Evolutionary conservation across 2,113 vertebrate species (phyloP), one percentile per base, ranked within the genome.

Genomic region (Pycnonotus jocosus): DNA sequence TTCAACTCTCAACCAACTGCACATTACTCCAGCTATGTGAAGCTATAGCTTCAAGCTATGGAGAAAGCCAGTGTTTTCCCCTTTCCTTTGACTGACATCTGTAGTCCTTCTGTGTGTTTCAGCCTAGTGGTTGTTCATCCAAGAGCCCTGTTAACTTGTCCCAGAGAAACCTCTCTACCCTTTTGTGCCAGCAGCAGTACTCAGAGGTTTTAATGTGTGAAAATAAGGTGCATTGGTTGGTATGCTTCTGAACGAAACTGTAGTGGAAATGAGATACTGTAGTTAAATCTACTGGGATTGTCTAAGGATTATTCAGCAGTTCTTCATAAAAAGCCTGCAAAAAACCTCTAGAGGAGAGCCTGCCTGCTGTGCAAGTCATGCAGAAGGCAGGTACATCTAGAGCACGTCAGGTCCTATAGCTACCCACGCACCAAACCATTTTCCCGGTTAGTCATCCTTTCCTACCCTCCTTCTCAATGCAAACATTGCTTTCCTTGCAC

Each of bases 401-500:
- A 5, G 10, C 64, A 47, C 11, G 0, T 37, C 61, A 0, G 9
- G 30, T 45, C 48, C 81, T 53, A 69, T 48, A 0, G 9, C 88
- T 83, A 48, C 40, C 53, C 81, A 88, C 38, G 10, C 82, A 72
- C 40, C 77, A 61, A 73, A 24, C 38, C 81, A 66, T 68, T 82
- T 78, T 93, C 81, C 60, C 9, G 3, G 70, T 95, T 91, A 88
- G 61, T 77, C 35, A 78, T 91, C 81, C 84, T 31, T 58, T 68
- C 94, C 74, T 64, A 4, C 62, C 57, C 81, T 91, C 40, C 86
- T 85, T 82, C 88, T 70, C 82, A 58, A 48, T 6, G 57, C 73
- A 89, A 95, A 95, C 83, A 92, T 40, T 82, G 53, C 81, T 76
- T 20, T 40, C 85, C 93, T 40, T 72, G 45, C 50, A 61, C 73